phyloP scores from a whole-genome alignment of 2,888 invertebrate species.

The Meta bourneti region DNA sequence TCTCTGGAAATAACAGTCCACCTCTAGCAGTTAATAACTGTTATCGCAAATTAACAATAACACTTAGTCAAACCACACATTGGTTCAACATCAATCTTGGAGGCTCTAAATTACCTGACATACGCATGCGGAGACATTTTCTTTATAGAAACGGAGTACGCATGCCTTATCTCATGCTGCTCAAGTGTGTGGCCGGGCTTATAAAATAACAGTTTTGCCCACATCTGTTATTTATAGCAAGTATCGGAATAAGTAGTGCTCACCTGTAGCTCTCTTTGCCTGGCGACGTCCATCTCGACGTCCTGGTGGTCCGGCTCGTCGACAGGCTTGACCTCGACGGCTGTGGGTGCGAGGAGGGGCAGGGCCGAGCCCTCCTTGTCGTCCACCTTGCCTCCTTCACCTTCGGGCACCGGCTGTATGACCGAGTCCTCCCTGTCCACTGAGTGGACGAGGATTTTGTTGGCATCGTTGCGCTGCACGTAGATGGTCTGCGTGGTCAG shows the following conservation, averaged over 20 bases:
- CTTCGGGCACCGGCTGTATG: conserved; percentile 70
- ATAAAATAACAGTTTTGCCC: too few species aligned
- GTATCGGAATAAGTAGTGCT: neutral
- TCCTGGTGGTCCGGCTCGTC: conserved; percentile 12
- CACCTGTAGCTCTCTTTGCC: conserved; percentile 59
- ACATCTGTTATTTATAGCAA: too few species aligned
- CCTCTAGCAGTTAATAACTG: too few species aligned
- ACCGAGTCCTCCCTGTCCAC: conserved; percentile 67
- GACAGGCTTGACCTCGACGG: conserved; percentile 46
- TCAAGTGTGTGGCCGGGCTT: too few species aligned
- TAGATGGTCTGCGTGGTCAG: conserved; percentile 51
- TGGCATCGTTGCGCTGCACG: conserved; percentile 36
- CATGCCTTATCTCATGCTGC: too few species aligned
- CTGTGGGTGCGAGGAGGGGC: conserved; percentile 39
- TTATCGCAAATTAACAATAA: too few species aligned
- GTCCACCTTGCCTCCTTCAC: conserved; percentile 18
- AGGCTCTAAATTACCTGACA: too few species aligned
- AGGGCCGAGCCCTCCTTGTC: conserved; percentile 37
- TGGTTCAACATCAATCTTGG: too few species aligned
- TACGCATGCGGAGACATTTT: too few species aligned
- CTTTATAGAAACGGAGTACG: too few species aligned
- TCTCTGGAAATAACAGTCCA: too few species aligned
- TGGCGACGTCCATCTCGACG: conserved; percentile 29
- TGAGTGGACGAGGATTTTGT: conserved; percentile 34
- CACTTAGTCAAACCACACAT: too few species aligned